Base-by-base conservation (phyloP, 2,888 invertebrate species). In the Mesochorus sp. region DNA sequence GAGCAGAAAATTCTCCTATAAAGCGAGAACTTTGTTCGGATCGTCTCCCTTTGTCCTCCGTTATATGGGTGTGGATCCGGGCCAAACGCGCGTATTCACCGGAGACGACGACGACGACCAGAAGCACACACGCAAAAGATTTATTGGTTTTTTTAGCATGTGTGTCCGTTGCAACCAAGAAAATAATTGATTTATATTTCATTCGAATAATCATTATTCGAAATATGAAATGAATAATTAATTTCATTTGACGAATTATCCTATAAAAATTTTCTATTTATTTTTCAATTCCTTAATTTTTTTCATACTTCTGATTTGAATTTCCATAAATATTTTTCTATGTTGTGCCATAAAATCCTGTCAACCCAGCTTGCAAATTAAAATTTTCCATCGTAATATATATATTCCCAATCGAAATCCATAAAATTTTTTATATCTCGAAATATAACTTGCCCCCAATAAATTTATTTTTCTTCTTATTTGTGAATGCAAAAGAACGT, bases 1-100 rank as follows among this genome's bases (percentile, higher is more conserved):
- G 89, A 86, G 87, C 88, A 90, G 90, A 90, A 90, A 90, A 90
- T 90, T 89, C 84, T 85, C 85, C 88, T 86, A 88, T 89, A 88
- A 89, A 88, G 85, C 83, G 86, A 71, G 71, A 85, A 85, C 85
- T 86, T 75, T 84, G 85, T 84, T 80, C 85, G 80, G 82, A 77
- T 73, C 76, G 81, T 80, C 59, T 74, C 79, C 80, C 82, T 83
- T 83, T 82, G 78, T 81, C 70, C 73, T 62, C 70, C 61, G 66
- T 66, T 70, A 68, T 57, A 66, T 71, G 47, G 68, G 81, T 59
- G 61, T 78, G 77, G 78, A 78, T 44, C 26, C 61, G 73, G 71
- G 80, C 78, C 81, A 80, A 78, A 42, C 61, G 76, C 21, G 53
- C 31, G 59, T 75, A 72, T 68, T 73, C 59, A 72, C 64, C 53